A percentile compares a stretch with the other conserved stretches of the same genome.
These are phyloP conservation scores for Escarpia spicata DNA, from an alignment of 2,888 invertebrate species.

Conservation along the genomic window DNA sequence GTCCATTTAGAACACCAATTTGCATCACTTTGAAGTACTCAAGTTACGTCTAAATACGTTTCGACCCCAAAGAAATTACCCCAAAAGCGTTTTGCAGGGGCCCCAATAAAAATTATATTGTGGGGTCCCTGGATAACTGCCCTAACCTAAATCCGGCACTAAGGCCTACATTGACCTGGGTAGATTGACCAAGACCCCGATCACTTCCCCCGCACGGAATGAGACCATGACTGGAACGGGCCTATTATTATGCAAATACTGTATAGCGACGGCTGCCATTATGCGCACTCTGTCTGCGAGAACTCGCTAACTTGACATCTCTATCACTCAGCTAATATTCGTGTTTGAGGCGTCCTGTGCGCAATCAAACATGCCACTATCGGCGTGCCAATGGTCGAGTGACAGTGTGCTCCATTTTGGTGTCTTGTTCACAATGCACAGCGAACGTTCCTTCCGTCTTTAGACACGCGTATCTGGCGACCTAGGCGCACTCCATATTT, in stretches of 20 bases:
- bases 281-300: neutral
- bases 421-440: neutral
- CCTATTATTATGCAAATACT: neutral
- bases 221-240: neutral
- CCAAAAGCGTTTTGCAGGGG: too few species aligned
- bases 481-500: neutral
- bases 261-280: neutral
- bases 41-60: too few species aligned
- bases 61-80: too few species aligned
- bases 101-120: too few species aligned
- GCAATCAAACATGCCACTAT: neutral
- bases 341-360: conserved; percentile 1
- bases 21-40: too few species aligned
- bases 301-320: neutral
- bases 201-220: neutral
- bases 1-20: too few species aligned
- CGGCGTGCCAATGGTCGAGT: neutral
- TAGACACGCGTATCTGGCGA: neutral
- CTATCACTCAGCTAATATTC: neutral
- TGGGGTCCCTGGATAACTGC: too few species aligned
- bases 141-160: neutral
- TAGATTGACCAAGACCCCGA: neutral
- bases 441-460: neutral
- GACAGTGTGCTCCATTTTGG: neutral
- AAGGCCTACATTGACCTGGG: neutral